phyloP scores from a whole-genome alignment of 2,888 invertebrate species.

The Myopa tessellatipennis region DNA sequence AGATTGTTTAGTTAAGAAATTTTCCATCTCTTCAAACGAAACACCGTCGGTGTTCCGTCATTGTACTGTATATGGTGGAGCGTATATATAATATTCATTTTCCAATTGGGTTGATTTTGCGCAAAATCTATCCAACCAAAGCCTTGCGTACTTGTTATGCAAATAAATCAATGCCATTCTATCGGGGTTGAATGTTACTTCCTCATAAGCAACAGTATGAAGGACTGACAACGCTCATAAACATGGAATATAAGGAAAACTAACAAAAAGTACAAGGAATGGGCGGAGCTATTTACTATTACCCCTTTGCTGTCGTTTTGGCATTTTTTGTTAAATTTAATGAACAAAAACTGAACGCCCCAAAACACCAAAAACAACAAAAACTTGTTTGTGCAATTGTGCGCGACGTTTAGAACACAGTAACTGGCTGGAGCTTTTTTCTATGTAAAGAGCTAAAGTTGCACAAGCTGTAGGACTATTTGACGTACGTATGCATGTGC shows the following conservation, averaged over 20 bases:
- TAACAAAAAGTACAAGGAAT: constrained; percentile 63
- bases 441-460: too few relatives aligned
- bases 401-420: constrained; percentile 5
- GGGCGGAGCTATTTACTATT: constrained; percentile 64
- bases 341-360: constrained; percentile 61
- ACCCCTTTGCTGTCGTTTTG: constrained; percentile 35
- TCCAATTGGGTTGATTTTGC: constrained; percentile 50
- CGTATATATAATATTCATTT: background rate
- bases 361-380: constrained; percentile 48
- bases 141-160: constrained; percentile 20
- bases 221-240: constrained; percentile 55
- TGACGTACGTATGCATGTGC: too few relatives aligned
- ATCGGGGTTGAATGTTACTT: constrained; percentile 38
- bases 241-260: constrained; percentile 51
- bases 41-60: too few relatives aligned
- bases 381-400: background rate
- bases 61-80: too few relatives aligned
- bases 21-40: too few relatives aligned
- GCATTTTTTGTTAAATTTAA: constrained; percentile 40
- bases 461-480: too few relatives aligned
- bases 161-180: constrained; percentile 21
- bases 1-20: too few relatives aligned
- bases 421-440: constrained; percentile 11
- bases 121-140: constrained; percentile 51
- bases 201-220: constrained; percentile 34